These are phyloP conservation scores for Platyura marginata DNA, from an alignment of 1,140 invertebrate species.

Conservation along the genomic window DNA sequence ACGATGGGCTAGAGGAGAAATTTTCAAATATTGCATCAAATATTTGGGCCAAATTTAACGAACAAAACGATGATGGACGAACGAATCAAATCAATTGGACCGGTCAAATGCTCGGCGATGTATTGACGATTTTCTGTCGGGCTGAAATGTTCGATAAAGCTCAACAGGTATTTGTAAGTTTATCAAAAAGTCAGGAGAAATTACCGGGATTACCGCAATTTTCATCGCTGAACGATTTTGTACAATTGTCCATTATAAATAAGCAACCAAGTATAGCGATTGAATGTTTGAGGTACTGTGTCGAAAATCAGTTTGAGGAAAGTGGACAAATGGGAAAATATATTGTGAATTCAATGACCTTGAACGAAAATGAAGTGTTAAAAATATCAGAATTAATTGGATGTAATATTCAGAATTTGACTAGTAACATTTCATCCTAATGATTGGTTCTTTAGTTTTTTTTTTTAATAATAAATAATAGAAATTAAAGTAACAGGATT, in stretches of 20 bases:
- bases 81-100: slow-evolving; percentile 28
- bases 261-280: slow-evolving; percentile 28
- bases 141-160: neutral
- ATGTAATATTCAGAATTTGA: no score
- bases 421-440: no score
- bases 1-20: slow-evolving; percentile 11
- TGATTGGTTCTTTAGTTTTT: no score
- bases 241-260: slow-evolving; percentile 27
- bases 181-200: neutral
- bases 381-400: neutral
- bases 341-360: slow-evolving; percentile 24
- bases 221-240: slow-evolving; percentile 11
- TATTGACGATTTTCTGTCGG: neutral
- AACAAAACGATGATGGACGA: slow-evolving; percentile 16
- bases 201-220: neutral
- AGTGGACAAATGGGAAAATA: slow-evolving; percentile 20
- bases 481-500: no score
- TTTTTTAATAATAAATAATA: no score
- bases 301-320: slow-evolving; percentile 31
- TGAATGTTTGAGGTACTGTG: slow-evolving; percentile 29
- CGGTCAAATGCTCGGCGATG: slow-evolving; percentile 33
- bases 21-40: slow-evolving; percentile 32
- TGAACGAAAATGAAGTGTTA: slow-evolving; percentile 19
- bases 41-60: slow-evolving; percentile 28
- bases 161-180: neutral